Evolutionary conservation across 2,888 invertebrate genomes (phyloP).

Genomic region (Heliconius aoede): DNA sequence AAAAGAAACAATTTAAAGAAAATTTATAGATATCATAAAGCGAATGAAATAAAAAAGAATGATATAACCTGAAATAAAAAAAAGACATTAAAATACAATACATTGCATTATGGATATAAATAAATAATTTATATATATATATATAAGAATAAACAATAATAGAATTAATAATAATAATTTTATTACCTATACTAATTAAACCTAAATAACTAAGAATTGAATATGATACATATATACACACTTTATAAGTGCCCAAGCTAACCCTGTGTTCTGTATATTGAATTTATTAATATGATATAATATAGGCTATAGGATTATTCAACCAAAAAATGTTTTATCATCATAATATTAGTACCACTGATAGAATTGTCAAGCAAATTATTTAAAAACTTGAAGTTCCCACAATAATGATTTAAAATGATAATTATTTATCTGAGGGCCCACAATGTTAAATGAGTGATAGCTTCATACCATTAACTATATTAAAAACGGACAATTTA

Average conservation of each 20-base stretch:
- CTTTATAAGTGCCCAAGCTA: too few species aligned
- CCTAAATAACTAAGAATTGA: too few species aligned
- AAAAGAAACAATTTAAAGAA: neutral
- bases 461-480: neutral
- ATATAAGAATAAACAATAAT: constrained; percentile 6
- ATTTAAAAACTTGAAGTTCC: neutral
- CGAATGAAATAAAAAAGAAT: constrained; percentile 5
- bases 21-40: constrained; percentile 5
- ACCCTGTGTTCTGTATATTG: too few species aligned
- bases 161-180: neutral
- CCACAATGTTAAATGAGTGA: constrained; percentile 1
- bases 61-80: constrained; percentile 33
- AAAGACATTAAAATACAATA: constrained; percentile 14
- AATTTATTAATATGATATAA: too few species aligned
- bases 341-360: neutral
- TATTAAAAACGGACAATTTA: neutral
- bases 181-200: neutral
- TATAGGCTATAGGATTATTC: too few species aligned
- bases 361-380: constrained; percentile 12
- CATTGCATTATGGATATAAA: too few species aligned
- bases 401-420: constrained; percentile 1
- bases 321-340: too few species aligned
- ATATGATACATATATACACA: too few species aligned
- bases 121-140: too few species aligned
- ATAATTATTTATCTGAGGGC: neutral